Evolutionary conservation across 2,888 invertebrate species (phyloP), one percentile per base, ranked within the genome.

Genomic region (Micropterix aruncella): DNA sequence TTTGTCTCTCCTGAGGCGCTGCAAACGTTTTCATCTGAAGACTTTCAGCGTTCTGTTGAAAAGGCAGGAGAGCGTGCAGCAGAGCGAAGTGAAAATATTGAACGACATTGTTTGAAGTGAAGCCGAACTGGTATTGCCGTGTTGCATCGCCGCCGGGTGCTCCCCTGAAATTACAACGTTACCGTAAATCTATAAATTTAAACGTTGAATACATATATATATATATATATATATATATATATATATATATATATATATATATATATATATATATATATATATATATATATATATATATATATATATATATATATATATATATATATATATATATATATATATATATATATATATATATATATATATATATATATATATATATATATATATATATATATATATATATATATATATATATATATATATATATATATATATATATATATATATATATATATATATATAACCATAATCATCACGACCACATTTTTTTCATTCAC

Each of bases 141-240:
- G 86, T 64, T 88, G 88, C 87, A 89, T 88, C 37, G 88, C 88
- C 47, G 88, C 88, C 55, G 88, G 88, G 61, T 86, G 86, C 62
- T 88, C 87, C 56, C 86, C 86, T 87, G 76, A 52, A 64, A 68
- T 27, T 27, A 7, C 27, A 27, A 27, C 12, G 12, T 27, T 27
- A 12, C 12, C 27, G 12, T 27, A 7, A 7, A 27, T 27, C 27
- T 27, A 7, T 27, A 27, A 27, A 27, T 7, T 7, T 27, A 27
- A 27, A 7, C 27, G 12, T 27, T 12, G 12, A 27, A 27, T 27
- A 27, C 12, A 27, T 27, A 27, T 27, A 27, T 27, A 27, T 27
- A 27, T 27, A 27, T 27, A 27, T 27, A 27, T 27, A 27, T 27
- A 27, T 27, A 27, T 27, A 27, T 27, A 27, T 27, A 27, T 27